Base-by-base conservation (phyloP, 2,888 invertebrate genomes). In the Standfussiana lucernea region DNA sequence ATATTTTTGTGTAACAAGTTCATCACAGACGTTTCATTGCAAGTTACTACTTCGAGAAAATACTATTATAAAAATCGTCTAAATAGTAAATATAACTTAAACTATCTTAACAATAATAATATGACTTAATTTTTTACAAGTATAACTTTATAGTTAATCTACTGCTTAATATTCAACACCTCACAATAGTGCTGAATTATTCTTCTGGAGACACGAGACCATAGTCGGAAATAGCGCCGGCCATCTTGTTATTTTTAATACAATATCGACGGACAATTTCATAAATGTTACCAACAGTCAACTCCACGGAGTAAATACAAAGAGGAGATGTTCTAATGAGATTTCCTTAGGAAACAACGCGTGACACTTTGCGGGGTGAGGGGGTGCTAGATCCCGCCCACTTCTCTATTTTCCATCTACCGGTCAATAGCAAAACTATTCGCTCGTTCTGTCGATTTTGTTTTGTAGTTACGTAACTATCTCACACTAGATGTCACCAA, bases 11-110 rank as follows among this genome's bases (percentile, higher is more conserved):
- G 15, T 77, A 62, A 62, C n/a, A 62, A 75, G n/a, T 24, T 42
- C 7, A 64, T 24, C 61, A 62, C 32, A 59, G 84, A 68, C 67
- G 13, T 47, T 71, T 77, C 77, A 79, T 79, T 68, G 50, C 47
- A n/a, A 78, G 35, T 21, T 40, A 6, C 28, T 37, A n/a, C 32
- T 32, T 59, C 11, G 56, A 70, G 32, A 77, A 69, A 70, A 59
- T 47, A 59, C 18, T 79, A 5, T 15, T 37, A 24, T 45, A 40
- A 40, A 62, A 77, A 62, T 47, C 32, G 3, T 56, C 15, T 70
- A 4, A 35, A 35, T 11, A 37, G 24, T 62, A 6, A 62, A 37
- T n/a, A 64, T n/a, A 15, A 32, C 11, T 62, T n/a, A 64, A 24
- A 40, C 15, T n/a, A n/a, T 37, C n/a, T 40, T n/a, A 64, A 15